Evolutionary conservation across 2,888 invertebrate genomes (phyloP), one percentile per base, ranked within the genome.

Genomic region (Xanthia icteritia): DNA sequence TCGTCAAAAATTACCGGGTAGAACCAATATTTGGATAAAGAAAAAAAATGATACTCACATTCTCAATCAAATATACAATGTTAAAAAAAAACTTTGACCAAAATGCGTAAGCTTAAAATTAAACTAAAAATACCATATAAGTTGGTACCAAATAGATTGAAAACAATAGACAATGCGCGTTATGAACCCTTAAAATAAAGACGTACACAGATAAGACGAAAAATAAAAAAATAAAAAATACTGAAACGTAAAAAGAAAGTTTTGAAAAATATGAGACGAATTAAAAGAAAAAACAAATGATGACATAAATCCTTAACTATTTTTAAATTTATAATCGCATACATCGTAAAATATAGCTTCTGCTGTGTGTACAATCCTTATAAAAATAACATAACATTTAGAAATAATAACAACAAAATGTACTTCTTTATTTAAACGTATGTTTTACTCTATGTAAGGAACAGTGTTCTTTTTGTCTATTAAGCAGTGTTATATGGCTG

Each of bases 91-190:
- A 23, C 27, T 72, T 56, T 61, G 27, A 56, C 48, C 23, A 45
- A 48, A 67, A 60, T 31, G 2, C 45, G 1, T 68, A 54, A 15
- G 84, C 63, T 77, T 77, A 81, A 74, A 78, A 76, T 51, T 72
- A 67, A 71, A 73, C 27, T 31, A 71, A 68, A 69, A n/a, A 27
- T 82, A 68, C 42, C 51, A 20, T 31, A 61, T 2, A 23, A 27
- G 13, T 20, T 54, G 73, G 70, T 80, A 77, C 1, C 36, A 60
- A 71, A 79, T 76, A 78, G n/a, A 79, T 70, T 74, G 86, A 81
- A 66, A 58, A 69, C 69, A 84, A 88, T 71, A 86, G 95, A 94
- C 94, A 95, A 95, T 92, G 93, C 94, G 92, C 87, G 90, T 92
- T 90, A 91, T 79, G 81, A 91, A 89, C 76, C 70, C 83, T 81